Evolutionary conservation across 2,888 invertebrate species (phyloP).

Genomic region (Bombylius discolor): DNA sequence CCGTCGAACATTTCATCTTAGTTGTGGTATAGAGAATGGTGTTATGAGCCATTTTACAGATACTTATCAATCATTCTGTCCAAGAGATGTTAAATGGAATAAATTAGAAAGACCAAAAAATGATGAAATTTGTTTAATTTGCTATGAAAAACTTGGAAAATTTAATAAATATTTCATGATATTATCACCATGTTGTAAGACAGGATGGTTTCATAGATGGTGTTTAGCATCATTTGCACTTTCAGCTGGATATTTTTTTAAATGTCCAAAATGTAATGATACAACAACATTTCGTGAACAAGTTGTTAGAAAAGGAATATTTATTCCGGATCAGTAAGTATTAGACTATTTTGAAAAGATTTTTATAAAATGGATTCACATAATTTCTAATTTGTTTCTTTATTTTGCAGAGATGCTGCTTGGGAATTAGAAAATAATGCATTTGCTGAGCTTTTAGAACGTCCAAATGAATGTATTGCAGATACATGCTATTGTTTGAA

Average conservation of each 20-base stretch:
- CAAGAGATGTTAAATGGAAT: constrained; percentile 15
- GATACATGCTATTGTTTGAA: constrained; percentile 44
- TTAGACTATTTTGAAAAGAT: not conserved
- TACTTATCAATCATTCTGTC: constrained; percentile 41
- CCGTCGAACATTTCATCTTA: constrained; percentile 56
- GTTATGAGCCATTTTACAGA: constrained; percentile 51
- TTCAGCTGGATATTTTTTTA: constrained; percentile 68
- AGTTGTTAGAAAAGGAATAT: constrained; percentile 54
- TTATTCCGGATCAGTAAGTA: constrained; percentile 63
- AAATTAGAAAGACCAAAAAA: constrained; percentile 6
- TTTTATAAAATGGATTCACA: not conserved
- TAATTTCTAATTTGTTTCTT: not conserved
- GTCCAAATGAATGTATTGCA: constrained; percentile 49
- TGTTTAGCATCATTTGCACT: constrained; percentile 60
- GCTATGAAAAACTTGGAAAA: constrained; percentile 43
- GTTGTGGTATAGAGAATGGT: constrained; percentile 53
- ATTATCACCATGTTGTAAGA: constrained; percentile 64
- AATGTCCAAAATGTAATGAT: constrained; percentile 73
- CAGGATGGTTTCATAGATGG: constrained; percentile 60
- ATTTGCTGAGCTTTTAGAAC: constrained; percentile 53
- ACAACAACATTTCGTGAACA: constrained; percentile 47
- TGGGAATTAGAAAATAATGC: constrained; percentile 72
- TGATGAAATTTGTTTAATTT: constrained; percentile 48
- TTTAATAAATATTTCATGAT: constrained; percentile 40
- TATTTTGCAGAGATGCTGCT: constrained; percentile 54